A percentile compares a stretch with the other conserved stretches of the same genome.
phyloP scores from a whole-genome alignment of 2,113 vertebrate genomes.

The Atherinomorus stipes region DNA sequence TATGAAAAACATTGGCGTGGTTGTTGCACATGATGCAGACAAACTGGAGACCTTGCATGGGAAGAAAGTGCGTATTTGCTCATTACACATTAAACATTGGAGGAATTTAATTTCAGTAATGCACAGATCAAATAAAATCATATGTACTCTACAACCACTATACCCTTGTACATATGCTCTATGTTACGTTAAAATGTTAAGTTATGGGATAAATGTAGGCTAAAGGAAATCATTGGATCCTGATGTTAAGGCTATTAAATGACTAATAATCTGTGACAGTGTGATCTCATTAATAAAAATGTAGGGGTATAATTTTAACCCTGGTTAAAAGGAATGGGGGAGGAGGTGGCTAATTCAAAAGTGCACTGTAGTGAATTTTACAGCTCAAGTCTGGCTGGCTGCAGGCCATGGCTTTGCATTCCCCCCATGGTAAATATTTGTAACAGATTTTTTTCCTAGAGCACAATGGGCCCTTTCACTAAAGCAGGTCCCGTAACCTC shows the following conservation, averaged over 20 bases:
- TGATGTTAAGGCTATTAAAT: conserved; percentile 89
- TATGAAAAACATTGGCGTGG: conserved; percentile 39
- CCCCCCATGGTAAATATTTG: conserved; percentile 96
- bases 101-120: conserved; percentile 55
- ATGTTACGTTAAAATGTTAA: conserved; percentile 47
- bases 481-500: conserved; percentile 88
- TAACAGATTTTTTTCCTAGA: conserved; percentile 94
- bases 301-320: conserved; percentile 92
- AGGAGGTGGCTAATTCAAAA: conserved; percentile 91
- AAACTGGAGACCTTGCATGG: conserved; percentile 29
- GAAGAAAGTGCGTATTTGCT: conserved; percentile 33
- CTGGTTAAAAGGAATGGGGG: conserved; percentile 77
- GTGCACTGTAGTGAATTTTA: conserved; percentile 93
- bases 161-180: conserved; percentile 30
- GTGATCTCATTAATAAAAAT: conserved; percentile 97
- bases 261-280: conserved; percentile 94
- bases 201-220: conserved; percentile 88
- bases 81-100: conserved; percentile 46
- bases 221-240: conserved; percentile 88
- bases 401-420: conserved; percentile 89
- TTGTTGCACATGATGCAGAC: conserved; percentile 51
- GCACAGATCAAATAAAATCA: conserved; percentile 20
- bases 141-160: conserved; percentile 14
- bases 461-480: conserved; percentile 97
- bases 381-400: conserved; percentile 92